phyloP scores from a whole-genome alignment of 2,797 vertebrate species.

The Eremophila alpestris region DNA sequence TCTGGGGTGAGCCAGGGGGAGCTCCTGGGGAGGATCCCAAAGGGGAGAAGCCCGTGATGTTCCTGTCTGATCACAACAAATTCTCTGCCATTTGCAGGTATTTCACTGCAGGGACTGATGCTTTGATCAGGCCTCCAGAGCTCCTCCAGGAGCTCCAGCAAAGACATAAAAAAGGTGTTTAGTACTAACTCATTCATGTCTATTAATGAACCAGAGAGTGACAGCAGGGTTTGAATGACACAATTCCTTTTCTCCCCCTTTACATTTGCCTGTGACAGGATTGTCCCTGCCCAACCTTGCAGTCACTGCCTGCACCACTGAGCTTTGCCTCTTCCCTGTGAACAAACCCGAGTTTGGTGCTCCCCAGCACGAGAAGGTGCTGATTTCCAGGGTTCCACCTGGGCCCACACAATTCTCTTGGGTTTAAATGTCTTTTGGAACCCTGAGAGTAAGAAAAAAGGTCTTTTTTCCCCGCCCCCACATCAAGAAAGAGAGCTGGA shows the following conservation, averaged over 20 bases:
- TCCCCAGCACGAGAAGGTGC: background rate
- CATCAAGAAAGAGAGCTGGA: too few relatives aligned
- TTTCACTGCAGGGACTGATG: background rate
- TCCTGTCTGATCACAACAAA: too few relatives aligned
- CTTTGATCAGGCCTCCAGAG: background rate
- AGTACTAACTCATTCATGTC: rapidly evolving
- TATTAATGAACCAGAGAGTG: rapidly evolving
- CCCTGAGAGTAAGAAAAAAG: too few relatives aligned
- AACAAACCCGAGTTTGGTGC: background rate
- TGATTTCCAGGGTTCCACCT: background rate
- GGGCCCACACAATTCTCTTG: too few relatives aligned
- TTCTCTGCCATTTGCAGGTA: rapidly evolving
- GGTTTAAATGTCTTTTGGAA: too few relatives aligned
- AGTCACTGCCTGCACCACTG: background rate
- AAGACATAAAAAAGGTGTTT: background rate
- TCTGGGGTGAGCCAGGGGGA: background rate
- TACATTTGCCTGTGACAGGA: background rate
- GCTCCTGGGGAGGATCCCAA: background rate
- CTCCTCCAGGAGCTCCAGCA: background rate
- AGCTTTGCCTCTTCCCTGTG: background rate
- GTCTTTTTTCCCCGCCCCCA: too few relatives aligned
- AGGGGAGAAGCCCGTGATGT: background rate
- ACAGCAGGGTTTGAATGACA: background rate
- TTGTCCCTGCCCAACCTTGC: rapidly evolving
- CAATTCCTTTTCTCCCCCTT: background rate